phyloP scores from a whole-genome alignment of 2,797 vertebrate genomes.

The Fringilla coelebs region DNA sequence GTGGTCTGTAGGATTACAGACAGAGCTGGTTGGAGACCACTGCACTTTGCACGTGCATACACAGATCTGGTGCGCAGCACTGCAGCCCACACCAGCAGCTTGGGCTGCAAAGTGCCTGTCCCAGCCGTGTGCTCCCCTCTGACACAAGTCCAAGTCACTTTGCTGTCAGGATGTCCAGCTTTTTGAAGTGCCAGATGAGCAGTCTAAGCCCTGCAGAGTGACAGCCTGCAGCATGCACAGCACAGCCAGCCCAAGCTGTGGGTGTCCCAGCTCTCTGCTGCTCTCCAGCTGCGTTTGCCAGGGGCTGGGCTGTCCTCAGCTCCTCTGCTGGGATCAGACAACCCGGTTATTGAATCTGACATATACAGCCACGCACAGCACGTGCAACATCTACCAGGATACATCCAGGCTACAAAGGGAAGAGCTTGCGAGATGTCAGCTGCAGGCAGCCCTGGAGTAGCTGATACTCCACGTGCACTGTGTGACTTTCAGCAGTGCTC shows the following conservation, averaged over 20 bases:
- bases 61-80: neutral
- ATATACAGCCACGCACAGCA: neutral
- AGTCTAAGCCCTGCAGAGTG: neutral
- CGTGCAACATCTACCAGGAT: rapidly evolving
- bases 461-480: rapidly evolving
- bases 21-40: neutral
- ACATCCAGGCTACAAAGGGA: neutral
- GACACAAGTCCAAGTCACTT: no score
- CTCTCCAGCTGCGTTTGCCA: neutral
- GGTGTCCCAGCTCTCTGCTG: neutral
- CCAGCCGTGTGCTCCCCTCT: neutral
- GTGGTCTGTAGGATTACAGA: neutral
- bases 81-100: neutral
- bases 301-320: neutral
- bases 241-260: neutral
- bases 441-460: neutral
- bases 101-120: neutral
- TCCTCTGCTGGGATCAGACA: neutral
- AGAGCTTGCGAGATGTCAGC: neutral
- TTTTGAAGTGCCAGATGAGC: neutral
- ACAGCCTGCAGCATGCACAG: neutral
- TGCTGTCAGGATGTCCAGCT: neutral
- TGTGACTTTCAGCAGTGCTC: rapidly evolving
- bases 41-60: neutral
- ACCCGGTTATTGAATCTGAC: rapidly evolving